Conservation (phyloP, 2,797 vertebrate species). For the Gadopsis bispinosus region DNA sequence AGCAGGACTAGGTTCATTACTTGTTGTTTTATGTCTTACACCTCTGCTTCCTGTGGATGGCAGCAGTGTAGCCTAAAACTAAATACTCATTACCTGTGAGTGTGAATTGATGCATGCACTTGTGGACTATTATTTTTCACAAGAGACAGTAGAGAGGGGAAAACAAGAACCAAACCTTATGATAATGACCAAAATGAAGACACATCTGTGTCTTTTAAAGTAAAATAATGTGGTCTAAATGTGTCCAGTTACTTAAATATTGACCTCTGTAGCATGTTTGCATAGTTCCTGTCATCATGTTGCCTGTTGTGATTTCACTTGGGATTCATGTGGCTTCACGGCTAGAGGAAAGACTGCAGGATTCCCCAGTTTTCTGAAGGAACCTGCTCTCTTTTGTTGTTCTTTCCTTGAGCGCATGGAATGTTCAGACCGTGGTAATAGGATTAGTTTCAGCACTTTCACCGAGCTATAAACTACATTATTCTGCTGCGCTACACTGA, state of each 20-base stretch:
- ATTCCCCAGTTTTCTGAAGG: slow-evolving; percentile 22
- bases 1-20: neutral
- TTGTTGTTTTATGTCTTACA: slow-evolving; percentile 12
- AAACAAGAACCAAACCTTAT: neutral
- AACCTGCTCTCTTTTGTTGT: slow-evolving; percentile 32
- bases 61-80: slow-evolving; percentile 12
- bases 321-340: slow-evolving; percentile 6
- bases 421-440: slow-evolving; percentile 58
- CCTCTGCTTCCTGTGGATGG: slow-evolving; percentile 31
- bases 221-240: neutral
- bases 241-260: neutral
- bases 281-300: neutral
- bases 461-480: slow-evolving; percentile 38
- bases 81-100: neutral
- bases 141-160: neutral
- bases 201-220: neutral
- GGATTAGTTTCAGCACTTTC: slow-evolving; percentile 64
- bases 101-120: neutral
- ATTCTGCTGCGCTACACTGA: slow-evolving; percentile 33
- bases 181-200: neutral
- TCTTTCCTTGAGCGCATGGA: slow-evolving; percentile 45
- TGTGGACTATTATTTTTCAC: neutral
- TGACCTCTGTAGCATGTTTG: neutral
- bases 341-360: neutral
- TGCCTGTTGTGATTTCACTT: slow-evolving; percentile 14